Evolutionary conservation across 2,888 invertebrate species (phyloP).

Genomic region (Steinernema scapterisci): DNA sequence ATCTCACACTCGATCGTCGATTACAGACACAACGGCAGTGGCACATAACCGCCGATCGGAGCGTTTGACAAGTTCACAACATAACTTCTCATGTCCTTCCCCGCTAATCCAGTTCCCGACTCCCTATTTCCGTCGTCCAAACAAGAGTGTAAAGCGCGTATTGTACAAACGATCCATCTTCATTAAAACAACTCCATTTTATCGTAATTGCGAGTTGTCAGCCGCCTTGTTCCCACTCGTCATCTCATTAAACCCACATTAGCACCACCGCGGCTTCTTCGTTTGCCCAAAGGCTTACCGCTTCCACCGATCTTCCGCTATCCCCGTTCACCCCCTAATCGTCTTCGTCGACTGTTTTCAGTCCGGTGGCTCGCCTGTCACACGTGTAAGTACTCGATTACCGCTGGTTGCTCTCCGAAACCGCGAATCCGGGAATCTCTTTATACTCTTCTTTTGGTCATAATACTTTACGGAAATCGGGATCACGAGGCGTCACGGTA

Average conservation of each 20-base stretch:
- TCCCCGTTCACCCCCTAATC: too few species aligned
- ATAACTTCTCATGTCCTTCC: slow-evolving; percentile 15
- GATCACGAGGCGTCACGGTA: neutral
- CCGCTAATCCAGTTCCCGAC: neutral
- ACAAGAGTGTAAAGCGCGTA: slow-evolving; percentile 15
- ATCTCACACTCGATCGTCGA: too few species aligned
- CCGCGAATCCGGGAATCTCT: neutral
- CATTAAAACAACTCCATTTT: slow-evolving; percentile 29
- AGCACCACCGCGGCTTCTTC: too few species aligned
- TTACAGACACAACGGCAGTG: too few species aligned
- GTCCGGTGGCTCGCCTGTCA: neutral
- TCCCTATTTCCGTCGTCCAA: slow-evolving; percentile 4
- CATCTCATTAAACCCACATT: slow-evolving; percentile 8
- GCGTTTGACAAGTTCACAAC: slow-evolving; percentile 15
- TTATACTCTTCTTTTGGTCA: slow-evolving; percentile 9
- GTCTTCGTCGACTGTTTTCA: neutral
- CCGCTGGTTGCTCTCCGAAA: neutral
- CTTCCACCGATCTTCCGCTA: neutral
- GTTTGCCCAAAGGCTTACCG: slow-evolving; percentile 23
- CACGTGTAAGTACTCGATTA: slow-evolving; percentile 22
- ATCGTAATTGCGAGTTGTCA: neutral
- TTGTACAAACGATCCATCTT: slow-evolving; percentile 4
- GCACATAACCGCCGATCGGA: neutral
- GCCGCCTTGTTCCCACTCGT: slow-evolving; percentile 20
- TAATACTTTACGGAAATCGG: slow-evolving; percentile 22